Evolutionary conservation across 2,888 invertebrate species (phyloP).

Genomic region (Taenaris catops): DNA sequence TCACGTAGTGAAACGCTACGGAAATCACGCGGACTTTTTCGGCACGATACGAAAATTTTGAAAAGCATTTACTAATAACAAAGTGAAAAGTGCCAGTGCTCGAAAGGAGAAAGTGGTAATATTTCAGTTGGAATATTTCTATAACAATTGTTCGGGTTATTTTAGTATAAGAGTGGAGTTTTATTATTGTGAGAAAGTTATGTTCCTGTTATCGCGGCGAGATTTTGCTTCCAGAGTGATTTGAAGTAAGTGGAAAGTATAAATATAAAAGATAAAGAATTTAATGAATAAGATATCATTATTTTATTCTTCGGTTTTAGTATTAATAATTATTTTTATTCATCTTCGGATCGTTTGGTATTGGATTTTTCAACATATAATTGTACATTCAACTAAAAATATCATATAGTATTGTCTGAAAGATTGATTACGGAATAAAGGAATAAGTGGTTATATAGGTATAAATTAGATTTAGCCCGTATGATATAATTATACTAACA

Average conservation of each 20-base stretch:
- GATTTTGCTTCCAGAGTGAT: neutral
- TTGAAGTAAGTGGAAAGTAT: slow-evolving; percentile 6
- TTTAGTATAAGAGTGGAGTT: slow-evolving; percentile 4
- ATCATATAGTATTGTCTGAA: too few relatives aligned
- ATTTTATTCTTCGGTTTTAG: too few relatives aligned
- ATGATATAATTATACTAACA: neutral
- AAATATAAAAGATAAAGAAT: neutral
- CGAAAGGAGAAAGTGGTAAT: neutral
- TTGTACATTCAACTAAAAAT: too few relatives aligned
- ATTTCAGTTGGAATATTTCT: neutral
- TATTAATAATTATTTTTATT: too few relatives aligned
- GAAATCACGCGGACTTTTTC: slow-evolving; percentile 16
- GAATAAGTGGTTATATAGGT: too few relatives aligned
- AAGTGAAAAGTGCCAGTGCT: slow-evolving; percentile 16
- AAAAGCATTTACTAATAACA: slow-evolving; percentile 2
- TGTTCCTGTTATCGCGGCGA: neutral
- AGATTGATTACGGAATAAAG: too few relatives aligned
- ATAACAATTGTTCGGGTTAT: neutral
- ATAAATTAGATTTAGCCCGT: too few relatives aligned
- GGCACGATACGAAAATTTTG: slow-evolving; percentile 2
- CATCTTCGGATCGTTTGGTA: too few relatives aligned
- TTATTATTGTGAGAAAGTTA: slow-evolving; percentile 3
- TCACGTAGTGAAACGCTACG: slow-evolving; percentile 28
- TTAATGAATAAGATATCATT: too few relatives aligned
- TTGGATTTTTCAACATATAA: too few relatives aligned